Conservation (phyloP, 2,888 invertebrate genomes). For the Apocheima hispidaria region DNA sequence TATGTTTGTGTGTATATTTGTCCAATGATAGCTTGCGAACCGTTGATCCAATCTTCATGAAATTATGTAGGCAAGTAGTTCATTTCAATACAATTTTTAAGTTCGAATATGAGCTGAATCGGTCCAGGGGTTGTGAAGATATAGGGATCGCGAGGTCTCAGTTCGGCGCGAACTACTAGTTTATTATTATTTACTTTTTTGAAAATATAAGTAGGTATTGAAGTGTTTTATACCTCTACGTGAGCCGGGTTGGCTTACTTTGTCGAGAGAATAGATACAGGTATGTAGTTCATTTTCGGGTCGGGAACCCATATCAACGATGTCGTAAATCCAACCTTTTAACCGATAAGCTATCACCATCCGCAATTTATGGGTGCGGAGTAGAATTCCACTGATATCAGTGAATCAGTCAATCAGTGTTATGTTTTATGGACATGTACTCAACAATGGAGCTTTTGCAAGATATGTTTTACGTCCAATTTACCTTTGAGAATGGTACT, state of each 20-base stretch:
- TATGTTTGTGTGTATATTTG: too few species aligned
- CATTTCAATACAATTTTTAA: too few species aligned
- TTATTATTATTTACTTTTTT: background rate
- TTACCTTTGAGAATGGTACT: background rate
- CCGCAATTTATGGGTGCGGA: conserved; percentile 22
- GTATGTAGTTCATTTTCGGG: conserved; percentile 24
- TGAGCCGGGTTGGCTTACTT: background rate
- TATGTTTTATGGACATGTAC: background rate
- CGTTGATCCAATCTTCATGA: too few species aligned
- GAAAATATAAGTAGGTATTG: background rate
- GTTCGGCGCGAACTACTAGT: too few species aligned
- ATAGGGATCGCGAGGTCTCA: too few species aligned
- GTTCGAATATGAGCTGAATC: too few species aligned
- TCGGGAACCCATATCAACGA: conserved; percentile 28
- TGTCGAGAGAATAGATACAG: conserved; percentile 2
- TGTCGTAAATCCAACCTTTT: conserved; percentile 29
- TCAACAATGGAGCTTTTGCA: background rate
- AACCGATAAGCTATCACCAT: conserved; percentile 32
- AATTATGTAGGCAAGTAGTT: too few species aligned
- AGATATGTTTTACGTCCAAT: background rate
- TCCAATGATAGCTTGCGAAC: too few species aligned
- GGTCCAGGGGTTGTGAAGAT: too few species aligned
- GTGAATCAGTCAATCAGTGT: conserved; percentile 13
- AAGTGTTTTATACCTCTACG: background rate
- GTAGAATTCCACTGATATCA: conserved; percentile 15